A percentile compares a stretch with the other conserved stretches of the same genome.
phyloP scores from a whole-genome alignment of 2,797 vertebrate genomes.

The Pogoniulus pusillus region DNA sequence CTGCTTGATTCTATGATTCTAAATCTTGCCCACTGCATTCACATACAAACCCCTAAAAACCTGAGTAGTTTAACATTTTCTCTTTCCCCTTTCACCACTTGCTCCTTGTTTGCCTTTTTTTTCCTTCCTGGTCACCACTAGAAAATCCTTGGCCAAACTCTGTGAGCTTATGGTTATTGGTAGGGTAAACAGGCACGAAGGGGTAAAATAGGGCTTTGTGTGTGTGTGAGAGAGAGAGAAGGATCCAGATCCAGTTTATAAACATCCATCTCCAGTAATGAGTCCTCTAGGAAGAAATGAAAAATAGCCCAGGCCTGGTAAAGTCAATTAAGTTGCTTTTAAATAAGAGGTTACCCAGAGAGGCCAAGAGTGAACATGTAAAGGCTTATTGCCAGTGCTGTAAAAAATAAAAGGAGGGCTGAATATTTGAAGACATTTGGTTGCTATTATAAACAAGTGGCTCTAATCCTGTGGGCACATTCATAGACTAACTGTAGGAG shows the following conservation, averaged over 20 bases:
- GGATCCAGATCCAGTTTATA: slow-evolving; percentile 49
- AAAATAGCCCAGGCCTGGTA: slow-evolving; percentile 54
- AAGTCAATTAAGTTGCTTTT: slow-evolving; percentile 68
- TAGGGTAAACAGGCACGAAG: slow-evolving; percentile 8
- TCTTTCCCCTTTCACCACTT: slow-evolving; percentile 10
- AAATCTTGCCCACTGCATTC: not conserved
- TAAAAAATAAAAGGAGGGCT: slow-evolving; percentile 58
- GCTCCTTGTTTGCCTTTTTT: not conserved
- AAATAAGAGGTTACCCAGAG: slow-evolving; percentile 61
- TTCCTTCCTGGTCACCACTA: not conserved
- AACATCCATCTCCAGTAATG: slow-evolving; percentile 47
- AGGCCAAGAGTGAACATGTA: slow-evolving; percentile 63
- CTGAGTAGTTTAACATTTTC: not conserved
- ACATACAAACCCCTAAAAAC: not conserved
- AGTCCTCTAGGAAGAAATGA: slow-evolving; percentile 64
- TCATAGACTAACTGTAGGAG: slow-evolving; percentile 62
- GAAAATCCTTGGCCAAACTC: not conserved
- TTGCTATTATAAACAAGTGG: slow-evolving; percentile 74
- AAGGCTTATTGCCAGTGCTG: slow-evolving; percentile 48
- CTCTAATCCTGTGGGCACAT: slow-evolving; percentile 69
- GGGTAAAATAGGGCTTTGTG: not conserved
- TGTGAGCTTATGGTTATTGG: not conserved
- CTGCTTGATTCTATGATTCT: not conserved
- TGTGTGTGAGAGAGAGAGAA: not conserved
- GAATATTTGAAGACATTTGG: slow-evolving; percentile 73